phyloP scores from a whole-genome alignment of 2,113 vertebrate genomes.

The Nannospalax galili region DNA sequence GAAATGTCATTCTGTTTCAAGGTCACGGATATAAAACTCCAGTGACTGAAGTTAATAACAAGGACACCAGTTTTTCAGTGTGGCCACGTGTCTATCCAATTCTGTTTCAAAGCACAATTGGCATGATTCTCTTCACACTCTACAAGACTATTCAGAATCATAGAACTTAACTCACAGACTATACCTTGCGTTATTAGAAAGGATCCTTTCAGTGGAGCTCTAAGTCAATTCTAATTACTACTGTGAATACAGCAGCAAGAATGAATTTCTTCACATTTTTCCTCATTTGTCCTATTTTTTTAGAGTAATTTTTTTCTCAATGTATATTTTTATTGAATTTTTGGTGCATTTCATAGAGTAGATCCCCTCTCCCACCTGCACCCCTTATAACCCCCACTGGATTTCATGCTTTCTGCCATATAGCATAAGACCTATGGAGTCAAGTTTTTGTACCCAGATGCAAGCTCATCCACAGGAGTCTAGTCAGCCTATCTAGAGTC shows the following conservation, averaged over 20 bases:
- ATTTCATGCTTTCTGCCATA: no score
- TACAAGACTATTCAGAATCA: conserved; percentile 18
- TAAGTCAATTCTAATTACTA: background rate
- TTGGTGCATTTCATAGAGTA: no score
- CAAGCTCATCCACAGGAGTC: no score
- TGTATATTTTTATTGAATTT: no score
- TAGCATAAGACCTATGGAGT: no score
- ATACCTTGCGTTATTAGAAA: background rate
- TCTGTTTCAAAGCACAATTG: conserved; percentile 1
- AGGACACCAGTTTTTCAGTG: background rate
- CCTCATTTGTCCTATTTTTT: background rate
- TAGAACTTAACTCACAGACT: conserved; percentile 26
- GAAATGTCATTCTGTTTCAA: background rate
- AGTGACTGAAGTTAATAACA: background rate
- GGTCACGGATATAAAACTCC: background rate
- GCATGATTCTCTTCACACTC: background rate
- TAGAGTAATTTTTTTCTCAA: no score
- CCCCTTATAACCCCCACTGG: no score
- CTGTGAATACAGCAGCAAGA: background rate
- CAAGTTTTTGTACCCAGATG: no score
- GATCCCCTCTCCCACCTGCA: no score
- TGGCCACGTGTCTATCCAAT: background rate
- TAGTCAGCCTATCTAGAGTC: no score
- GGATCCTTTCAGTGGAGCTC: background rate
- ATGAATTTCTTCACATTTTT: background rate